Evolutionary conservation across 53 echinoderm and acorn worm species (phyloP), one percentile per base, ranked within the genome.

Genomic region (Temnopleurus reevesii): DNA sequence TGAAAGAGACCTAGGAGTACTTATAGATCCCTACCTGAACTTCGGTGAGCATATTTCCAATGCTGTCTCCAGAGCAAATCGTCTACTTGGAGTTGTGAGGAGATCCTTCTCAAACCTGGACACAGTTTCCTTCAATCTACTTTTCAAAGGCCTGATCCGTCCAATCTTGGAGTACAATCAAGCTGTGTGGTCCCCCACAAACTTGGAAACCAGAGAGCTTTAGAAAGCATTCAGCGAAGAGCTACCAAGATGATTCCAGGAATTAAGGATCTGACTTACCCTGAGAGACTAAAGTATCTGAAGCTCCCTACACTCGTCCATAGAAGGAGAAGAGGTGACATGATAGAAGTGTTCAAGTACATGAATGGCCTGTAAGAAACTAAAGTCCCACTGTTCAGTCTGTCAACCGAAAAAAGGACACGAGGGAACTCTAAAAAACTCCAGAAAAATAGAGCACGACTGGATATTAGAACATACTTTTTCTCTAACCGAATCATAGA

Each of bases 231-330:
- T 15, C 79, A 77, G 43, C 35, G 79, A 12, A 77, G 79, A 35
- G 79, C 79, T 15, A 77, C 79, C 13, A 77, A 77, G 71, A 77
- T 77, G 79, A 45, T 77, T 9, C 79, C 44, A 35, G 79, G 13
- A 41, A 44, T 77, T 10, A 77, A 71, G 27, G 28, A 71, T 29
- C 34, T 71, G 27, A 17, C 71, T 26, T 71, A 71, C 28, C 24
- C 19, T 24, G 29, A 26, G 15, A 18, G 71, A 71, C 71, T 71
- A 71, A 3, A 33, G 34, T 29, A 71, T 29, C 71, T 71, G 28
- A 18, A 71, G 28, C 34, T 71, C n/a, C n/a, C n/a, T n/a, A n/a
- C n/a, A n/a, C n/a, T n/a, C n/a, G n/a, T n/a, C n/a, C n/a, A n/a
- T n/a, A n/a, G n/a, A n/a, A n/a, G n/a, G n/a, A n/a, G n/a, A n/a